Evolutionary conservation across 1,140 invertebrate genomes (phyloP).

Genomic region (Asbolus verrucosus): DNA sequence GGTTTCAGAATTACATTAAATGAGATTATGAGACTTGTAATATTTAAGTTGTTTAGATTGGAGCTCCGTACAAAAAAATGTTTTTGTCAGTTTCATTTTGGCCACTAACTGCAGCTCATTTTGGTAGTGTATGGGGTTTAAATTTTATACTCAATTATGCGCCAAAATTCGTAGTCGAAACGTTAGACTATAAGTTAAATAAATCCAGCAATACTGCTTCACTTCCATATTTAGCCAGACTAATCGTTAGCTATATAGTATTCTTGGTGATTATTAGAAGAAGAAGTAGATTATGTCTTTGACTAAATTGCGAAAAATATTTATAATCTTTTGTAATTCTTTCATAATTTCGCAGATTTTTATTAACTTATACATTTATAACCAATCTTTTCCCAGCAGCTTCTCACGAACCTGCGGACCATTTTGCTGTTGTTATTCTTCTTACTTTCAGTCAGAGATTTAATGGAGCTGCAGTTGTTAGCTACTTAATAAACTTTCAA

Average conservation of each 20-base stretch:
- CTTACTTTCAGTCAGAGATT: conserved; percentile 81
- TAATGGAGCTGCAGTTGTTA: conserved; percentile 87
- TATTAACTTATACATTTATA: background rate
- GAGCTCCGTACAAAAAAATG: conserved; percentile 70
- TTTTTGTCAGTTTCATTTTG: conserved; percentile 75
- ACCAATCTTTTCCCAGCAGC: background rate
- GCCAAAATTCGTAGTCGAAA: conserved; percentile 81
- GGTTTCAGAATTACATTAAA: no score
- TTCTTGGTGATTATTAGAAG: conserved; percentile 76
- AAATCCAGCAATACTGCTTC: conserved; percentile 76
- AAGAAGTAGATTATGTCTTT: background rate
- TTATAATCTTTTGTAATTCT: background rate
- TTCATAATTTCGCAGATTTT: background rate
- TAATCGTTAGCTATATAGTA: conserved; percentile 75
- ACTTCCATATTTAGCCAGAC: conserved; percentile 75
- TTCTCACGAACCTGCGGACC: background rate
- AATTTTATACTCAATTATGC: conserved; percentile 86
- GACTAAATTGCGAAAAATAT: conserved; percentile 14
- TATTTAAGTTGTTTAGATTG: no score
- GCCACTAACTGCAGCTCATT: conserved; percentile 74
- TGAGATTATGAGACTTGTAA: no score
- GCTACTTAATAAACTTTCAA: conserved; percentile 86
- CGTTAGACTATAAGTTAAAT: conserved; percentile 85
- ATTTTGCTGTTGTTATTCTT: conserved; percentile 67
- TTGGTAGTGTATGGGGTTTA: conserved; percentile 81